Conservation (phyloP, 2,888 invertebrate species). For the Dryocosmus kuriphilus region DNA sequence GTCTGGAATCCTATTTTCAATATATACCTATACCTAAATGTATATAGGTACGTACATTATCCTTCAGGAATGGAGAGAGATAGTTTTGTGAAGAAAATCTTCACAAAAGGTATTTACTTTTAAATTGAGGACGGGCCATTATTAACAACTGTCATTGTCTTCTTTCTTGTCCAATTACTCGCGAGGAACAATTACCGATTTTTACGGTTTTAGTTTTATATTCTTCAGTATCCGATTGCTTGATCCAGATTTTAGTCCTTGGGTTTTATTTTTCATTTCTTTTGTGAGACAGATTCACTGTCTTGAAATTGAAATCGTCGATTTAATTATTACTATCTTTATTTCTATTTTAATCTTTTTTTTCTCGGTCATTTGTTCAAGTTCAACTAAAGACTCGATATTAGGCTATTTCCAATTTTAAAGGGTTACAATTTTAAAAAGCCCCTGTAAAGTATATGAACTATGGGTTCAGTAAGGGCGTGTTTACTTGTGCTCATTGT, state of each 20-base stretch:
- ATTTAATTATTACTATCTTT: not conserved
- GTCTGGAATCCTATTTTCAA: not conserved
- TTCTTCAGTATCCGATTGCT: not conserved
- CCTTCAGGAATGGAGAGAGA: not conserved
- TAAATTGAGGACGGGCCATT: not conserved
- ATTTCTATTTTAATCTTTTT: too few species aligned
- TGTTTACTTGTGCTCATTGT: too few species aligned
- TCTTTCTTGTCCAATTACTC: not conserved
- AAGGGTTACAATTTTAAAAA: too few species aligned
- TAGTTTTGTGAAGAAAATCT: not conserved
- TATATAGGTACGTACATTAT: not conserved
- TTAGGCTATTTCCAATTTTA: too few species aligned
- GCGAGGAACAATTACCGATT: not conserved
- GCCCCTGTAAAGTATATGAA: too few species aligned
- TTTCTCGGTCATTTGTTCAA: too few species aligned
- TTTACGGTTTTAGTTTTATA: not conserved
- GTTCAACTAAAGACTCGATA: too few species aligned
- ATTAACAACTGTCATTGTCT: slow-evolving; percentile 7
- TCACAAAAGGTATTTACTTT: slow-evolving; percentile 6
- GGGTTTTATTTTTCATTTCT: too few species aligned
- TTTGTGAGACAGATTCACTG: too few species aligned
- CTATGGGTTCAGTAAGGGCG: too few species aligned
- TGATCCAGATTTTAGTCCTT: not conserved
- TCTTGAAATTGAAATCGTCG: not conserved
- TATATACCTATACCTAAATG: not conserved